Base-by-base conservation (phyloP, 92 coral and sea anemone species). In the Diadumene lineata region DNA sequence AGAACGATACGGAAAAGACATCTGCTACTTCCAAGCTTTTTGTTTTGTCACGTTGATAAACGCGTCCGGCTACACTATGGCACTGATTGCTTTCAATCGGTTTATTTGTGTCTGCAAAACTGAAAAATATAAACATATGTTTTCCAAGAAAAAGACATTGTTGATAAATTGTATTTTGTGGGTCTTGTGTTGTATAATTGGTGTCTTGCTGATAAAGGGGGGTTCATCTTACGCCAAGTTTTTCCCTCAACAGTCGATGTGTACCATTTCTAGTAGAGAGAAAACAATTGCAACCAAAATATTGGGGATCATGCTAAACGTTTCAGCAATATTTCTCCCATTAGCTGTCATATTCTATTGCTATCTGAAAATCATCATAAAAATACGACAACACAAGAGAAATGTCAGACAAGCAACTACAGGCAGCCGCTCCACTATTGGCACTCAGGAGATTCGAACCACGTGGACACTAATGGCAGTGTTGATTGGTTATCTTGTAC, bases 51-150 rank as follows among this genome's bases (percentile, higher is more conserved):
- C 33, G 13, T 30, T 65, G n/a, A 53, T 19, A 1, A 38, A 11
- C 0, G 50, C 64, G 13, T 76, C 81, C 17, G 38, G 25, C 10
- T 16, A 29, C 11, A 76, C 72, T 0, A 31, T 76, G 69, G 60
- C 72, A n/a, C 30, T 76, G 57, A 56, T 68, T 15, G 73, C 81
- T 0, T 11, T 64, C 25, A 76, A 76, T 56, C 58, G 81, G 11
- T 76, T 31, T 43, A 16, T 63, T 1, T 25, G 61, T 31, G 55
- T 76, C 51, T 66, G 69, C 50, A 44, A 48, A 29, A 51, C 72
- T 1, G 56, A 63, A 2, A 27, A 65, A n/a, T 76, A 76, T 64
- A 64, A 61, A 28, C 18, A 25, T 0, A 43, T 76, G 2, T 76
- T 76, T 63, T 25, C 28, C n/a, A 64, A 25, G 31, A 53, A 31